Evolutionary conservation across 2,113 vertebrate species (phyloP).

Genomic region (Kryptolebias marmoratus): DNA sequence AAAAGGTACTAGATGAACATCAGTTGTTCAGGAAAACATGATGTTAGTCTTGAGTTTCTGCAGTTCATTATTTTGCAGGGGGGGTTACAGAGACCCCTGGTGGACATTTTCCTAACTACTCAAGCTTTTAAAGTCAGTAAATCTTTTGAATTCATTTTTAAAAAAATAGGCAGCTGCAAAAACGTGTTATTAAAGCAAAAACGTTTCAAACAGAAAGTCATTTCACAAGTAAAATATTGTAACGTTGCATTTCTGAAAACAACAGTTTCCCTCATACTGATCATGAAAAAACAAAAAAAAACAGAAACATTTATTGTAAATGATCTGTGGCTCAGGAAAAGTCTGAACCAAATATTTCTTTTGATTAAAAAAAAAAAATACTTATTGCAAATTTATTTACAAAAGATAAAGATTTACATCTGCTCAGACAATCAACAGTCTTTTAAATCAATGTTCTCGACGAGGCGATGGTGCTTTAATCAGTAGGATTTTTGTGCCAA

Average conservation of each 20-base stretch:
- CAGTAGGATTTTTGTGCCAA: neutral
- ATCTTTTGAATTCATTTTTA: too few relatives aligned
- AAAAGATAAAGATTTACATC: conserved; percentile 6
- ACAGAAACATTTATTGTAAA: neutral
- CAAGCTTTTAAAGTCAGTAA: neutral
- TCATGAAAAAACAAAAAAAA: neutral
- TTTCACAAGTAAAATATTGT: neutral
- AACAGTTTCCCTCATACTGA: neutral
- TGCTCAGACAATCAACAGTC: conserved; percentile 19
- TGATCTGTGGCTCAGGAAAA: neutral
- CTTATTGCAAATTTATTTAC: neutral
- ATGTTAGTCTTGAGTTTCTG: neutral
- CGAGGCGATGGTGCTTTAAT: neutral
- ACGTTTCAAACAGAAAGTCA: too few relatives aligned
- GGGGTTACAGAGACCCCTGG: conserved; percentile 44
- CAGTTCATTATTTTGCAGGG: neutral
- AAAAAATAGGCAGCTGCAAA: neutral
- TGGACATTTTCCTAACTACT: conserved; percentile 24
- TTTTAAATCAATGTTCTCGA: conserved; percentile 34
- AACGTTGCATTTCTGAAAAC: neutral
- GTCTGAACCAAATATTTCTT: neutral
- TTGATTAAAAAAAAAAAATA: neutral
- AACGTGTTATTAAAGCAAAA: neutral
- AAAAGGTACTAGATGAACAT: neutral
- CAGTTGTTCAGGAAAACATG: neutral